Evolutionary conservation across 1,140 invertebrate species (phyloP).

Genomic region (Caerostris extrusa): DNA sequence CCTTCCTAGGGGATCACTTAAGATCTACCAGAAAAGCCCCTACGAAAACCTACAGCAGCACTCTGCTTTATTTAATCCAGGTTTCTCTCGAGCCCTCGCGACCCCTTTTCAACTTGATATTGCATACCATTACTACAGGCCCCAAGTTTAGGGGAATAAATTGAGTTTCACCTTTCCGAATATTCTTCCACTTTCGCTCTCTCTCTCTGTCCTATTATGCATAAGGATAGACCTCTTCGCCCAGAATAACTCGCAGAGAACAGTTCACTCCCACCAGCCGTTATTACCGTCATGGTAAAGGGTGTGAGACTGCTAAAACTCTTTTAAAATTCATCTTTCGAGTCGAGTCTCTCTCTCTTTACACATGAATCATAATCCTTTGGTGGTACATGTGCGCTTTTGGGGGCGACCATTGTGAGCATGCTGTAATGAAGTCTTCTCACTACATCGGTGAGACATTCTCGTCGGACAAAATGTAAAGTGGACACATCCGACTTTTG

Average conservation of each 20-base stretch:
- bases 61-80: conserved; percentile 23
- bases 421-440: conserved; percentile 29
- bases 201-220: conserved; percentile 11
- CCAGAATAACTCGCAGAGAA: neutral
- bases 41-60: neutral
- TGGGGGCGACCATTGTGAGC: neutral
- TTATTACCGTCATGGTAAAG: neutral
- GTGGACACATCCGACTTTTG: neutral
- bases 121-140: neutral
- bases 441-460: neutral
- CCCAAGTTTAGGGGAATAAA: neutral
- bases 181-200: neutral
- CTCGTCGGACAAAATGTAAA: conserved; percentile 20
- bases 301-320: conserved; percentile 41
- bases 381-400: neutral
- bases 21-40: neutral
- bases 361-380: conserved; percentile 31
- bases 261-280: neutral
- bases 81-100: neutral
- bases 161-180: conserved; percentile 17
- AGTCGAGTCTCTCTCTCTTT: neutral
- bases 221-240: neutral
- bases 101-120: neutral
- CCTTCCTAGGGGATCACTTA: neutral
- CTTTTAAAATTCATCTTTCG: conserved; percentile 69